Evolutionary conservation across 1,140 invertebrate species (phyloP).

Genomic region (Drosophila bifasciata): DNA sequence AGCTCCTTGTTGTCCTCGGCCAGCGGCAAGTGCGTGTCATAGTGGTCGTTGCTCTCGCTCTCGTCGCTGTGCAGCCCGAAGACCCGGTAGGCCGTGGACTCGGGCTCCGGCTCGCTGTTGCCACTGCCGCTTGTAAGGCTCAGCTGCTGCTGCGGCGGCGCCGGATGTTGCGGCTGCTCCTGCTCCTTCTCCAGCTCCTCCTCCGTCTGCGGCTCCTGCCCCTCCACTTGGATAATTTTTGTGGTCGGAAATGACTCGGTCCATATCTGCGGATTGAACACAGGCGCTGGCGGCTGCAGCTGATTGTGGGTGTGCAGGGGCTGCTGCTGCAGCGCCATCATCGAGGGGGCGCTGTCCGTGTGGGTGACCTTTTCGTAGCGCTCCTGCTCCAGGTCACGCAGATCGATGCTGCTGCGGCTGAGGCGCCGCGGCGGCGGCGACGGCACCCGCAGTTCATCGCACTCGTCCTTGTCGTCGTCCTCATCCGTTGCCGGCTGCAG

Average conservation of each 20-base stretch:
- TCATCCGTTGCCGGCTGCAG: constrained; percentile 80
- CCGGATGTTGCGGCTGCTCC: background rate
- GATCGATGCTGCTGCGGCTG: constrained; percentile 83
- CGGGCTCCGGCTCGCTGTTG: constrained; percentile 62
- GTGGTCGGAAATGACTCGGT: constrained; percentile 34
- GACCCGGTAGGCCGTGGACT: constrained; percentile 65
- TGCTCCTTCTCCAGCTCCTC: constrained; percentile 10
- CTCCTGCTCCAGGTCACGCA: constrained; percentile 83
- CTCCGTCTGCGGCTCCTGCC: constrained; percentile 12
- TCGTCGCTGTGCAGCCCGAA: constrained; percentile 77
- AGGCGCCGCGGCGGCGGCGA: constrained; percentile 82
- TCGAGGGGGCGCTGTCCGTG: constrained; percentile 83
- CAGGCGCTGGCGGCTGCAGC: constrained; percentile 60
- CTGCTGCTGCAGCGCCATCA: constrained; percentile 78
- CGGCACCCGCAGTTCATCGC: constrained; percentile 82
- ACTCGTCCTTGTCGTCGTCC: constrained; percentile 82
- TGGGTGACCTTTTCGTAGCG: constrained; percentile 83
- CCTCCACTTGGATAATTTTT: constrained; percentile 5
- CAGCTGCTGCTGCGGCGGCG: constrained; percentile 48
- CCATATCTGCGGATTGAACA: constrained; percentile 73
- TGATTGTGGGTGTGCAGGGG: constrained; percentile 43
- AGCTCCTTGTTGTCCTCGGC: constrained; percentile 83
- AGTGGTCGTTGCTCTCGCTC: constrained; percentile 77
- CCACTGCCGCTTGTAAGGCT: constrained; percentile 71
- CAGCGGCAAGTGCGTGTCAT: constrained; percentile 73